Evolutionary conservation across 1,140 invertebrate species (phyloP).

Genomic region (Drosophila orosa): DNA sequence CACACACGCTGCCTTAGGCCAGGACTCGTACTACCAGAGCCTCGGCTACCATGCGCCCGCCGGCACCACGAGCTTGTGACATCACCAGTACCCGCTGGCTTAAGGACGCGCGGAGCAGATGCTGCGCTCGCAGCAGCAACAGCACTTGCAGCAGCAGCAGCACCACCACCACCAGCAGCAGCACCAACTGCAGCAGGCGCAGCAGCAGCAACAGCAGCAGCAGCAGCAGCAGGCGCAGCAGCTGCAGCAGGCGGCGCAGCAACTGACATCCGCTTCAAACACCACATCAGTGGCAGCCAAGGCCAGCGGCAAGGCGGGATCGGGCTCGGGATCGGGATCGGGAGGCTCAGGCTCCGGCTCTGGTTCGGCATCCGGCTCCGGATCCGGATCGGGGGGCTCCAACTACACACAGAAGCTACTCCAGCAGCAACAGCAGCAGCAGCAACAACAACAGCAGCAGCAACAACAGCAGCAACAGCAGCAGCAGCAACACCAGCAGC

Average conservation of each 20-base stretch:
- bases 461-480: constrained; percentile 69
- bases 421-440: constrained; percentile 63
- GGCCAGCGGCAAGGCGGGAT: constrained; percentile 66
- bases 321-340: constrained; percentile 39
- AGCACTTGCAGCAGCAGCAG: constrained; percentile 70
- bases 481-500: constrained; percentile 69
- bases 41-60: constrained; percentile 89
- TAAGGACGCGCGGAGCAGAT: constrained; percentile 86
- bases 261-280: constrained; percentile 78
- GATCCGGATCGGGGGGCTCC: constrained; percentile 34
- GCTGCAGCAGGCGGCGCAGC: constrained; percentile 70
- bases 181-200: constrained; percentile 49
- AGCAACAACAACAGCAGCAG: constrained; percentile 65
- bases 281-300: constrained; percentile 51
- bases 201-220: constrained; percentile 62
- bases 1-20: constrained; percentile 87
- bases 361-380: constrained; percentile 41
- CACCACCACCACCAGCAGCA: constrained; percentile 69
- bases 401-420: constrained; percentile 69
- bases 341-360: constrained; percentile 29
- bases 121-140: constrained; percentile 78
- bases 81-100: constrained; percentile 89
- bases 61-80: constrained; percentile 89
- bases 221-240: constrained; percentile 65
- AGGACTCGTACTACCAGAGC: constrained; percentile 93